Percentiles rank a stretch among this genome's conserved stretches.
phyloP scores from a whole-genome alignment of 1,140 invertebrate species.

The Drosophila aff. region DNA sequence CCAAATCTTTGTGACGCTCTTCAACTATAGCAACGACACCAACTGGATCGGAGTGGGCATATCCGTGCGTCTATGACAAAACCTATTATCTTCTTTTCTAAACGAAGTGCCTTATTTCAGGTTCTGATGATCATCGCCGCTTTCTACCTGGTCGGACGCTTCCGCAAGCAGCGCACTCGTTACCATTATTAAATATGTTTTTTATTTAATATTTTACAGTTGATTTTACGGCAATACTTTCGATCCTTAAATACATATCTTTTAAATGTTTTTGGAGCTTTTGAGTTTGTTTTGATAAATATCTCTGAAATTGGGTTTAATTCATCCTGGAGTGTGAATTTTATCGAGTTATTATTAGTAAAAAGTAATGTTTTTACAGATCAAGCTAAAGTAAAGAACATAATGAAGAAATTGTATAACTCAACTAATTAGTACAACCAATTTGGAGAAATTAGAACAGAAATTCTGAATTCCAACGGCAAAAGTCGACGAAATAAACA shows the following conservation, averaged over 20 bases:
- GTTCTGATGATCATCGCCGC: conserved; percentile 60
- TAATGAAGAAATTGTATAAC: too few relatives aligned
- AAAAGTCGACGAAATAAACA: neutral
- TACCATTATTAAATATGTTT: conserved; percentile 51
- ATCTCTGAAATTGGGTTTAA: neutral
- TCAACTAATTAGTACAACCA: too few relatives aligned
- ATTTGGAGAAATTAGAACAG: too few relatives aligned
- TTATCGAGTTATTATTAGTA: too few relatives aligned
- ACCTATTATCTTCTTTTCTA: neutral
- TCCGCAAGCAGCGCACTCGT: conserved; percentile 67
- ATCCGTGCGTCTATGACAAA: conserved; percentile 33
- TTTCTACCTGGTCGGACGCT: conserved; percentile 70
- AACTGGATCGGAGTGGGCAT: conserved; percentile 60
- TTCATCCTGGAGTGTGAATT: too few relatives aligned
- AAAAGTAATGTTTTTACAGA: too few relatives aligned
- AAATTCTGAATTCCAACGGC: too few relatives aligned
- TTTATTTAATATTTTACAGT: neutral
- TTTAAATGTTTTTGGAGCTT: neutral
- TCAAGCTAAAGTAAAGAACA: neutral
- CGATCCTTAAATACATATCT: neutral
- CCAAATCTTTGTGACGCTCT: conserved; percentile 48
- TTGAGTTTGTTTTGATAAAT: neutral
- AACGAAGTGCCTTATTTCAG: conserved; percentile 32
- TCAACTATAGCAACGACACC: conserved; percentile 52
- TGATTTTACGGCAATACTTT: neutral